phyloP scores from a whole-genome alignment of 2,797 vertebrate genomes.

The Mionectes olivaceus region DNA sequence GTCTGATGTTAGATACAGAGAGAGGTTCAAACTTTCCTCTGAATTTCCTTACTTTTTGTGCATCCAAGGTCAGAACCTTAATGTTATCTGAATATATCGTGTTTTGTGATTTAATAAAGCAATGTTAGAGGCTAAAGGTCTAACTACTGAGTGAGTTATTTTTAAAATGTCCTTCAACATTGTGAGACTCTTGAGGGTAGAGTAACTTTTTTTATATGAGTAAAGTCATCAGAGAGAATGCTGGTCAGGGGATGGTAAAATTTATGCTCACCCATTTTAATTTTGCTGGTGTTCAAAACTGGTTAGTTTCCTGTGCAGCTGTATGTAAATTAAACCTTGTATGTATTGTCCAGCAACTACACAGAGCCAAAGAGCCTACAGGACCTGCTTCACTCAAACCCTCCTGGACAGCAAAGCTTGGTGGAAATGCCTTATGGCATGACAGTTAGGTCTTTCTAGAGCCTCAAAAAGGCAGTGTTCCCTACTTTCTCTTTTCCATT shows the following conservation, averaged over 20 bases:
- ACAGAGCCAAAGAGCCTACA: neutral
- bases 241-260: slow-evolving; percentile 6
- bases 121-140: slow-evolving; percentile 52
- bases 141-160: slow-evolving; percentile 39
- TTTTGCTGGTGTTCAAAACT: neutral
- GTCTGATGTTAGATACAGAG: slow-evolving; percentile 49
- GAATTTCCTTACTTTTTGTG: slow-evolving; percentile 57
- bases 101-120: slow-evolving; percentile 67
- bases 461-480: neutral
- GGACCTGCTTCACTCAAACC: neutral
- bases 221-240: slow-evolving; percentile 24
- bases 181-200: neutral
- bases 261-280: neutral
- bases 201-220: slow-evolving; percentile 12
- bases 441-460: neutral
- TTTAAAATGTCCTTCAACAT: slow-evolving; percentile 53
- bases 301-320: neutral
- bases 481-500: neutral
- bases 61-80: slow-evolving; percentile 61
- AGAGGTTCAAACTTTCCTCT: slow-evolving; percentile 55
- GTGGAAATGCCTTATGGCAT: neutral
- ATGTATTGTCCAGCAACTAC: neutral
- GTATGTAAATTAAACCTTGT: neutral
- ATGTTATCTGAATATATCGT: slow-evolving; percentile 56
- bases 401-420: neutral